Evolutionary conservation across 2,113 vertebrate genomes (phyloP).

Genomic region (Aspiorhynchus laticeps): DNA sequence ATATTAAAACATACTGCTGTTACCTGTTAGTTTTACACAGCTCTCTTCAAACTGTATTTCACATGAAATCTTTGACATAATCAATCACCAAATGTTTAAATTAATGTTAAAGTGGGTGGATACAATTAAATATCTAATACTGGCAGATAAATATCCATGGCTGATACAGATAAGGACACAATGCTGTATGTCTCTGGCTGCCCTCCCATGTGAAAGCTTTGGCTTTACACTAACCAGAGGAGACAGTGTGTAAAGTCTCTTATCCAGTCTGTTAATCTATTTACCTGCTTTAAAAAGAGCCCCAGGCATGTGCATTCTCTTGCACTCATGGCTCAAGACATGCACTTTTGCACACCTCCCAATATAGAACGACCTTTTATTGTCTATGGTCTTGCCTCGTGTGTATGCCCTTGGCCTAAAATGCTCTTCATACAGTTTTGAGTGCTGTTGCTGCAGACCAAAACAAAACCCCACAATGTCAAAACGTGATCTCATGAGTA

Average conservation of each 20-base stretch:
- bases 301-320: background rate
- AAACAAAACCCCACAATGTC: background rate
- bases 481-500: background rate
- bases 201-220: background rate
- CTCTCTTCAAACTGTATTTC: background rate
- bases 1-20: background rate
- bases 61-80: no score
- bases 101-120: background rate
- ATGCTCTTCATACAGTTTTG: background rate
- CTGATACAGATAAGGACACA: background rate
- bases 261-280: constrained; percentile 42
- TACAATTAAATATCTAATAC: background rate
- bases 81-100: background rate
- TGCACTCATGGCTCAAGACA: background rate
- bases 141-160: background rate
- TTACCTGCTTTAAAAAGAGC: constrained; percentile 42
- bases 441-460: background rate
- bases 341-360: background rate
- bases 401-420: background rate
- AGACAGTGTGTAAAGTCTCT: constrained; percentile 15
- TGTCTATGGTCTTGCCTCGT: background rate
- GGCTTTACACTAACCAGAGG: constrained; percentile 11
- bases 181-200: background rate
- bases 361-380: background rate
- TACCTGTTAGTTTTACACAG: background rate